These are phyloP conservation scores for Cirrhinus molitorella DNA, from an alignment of 2,797 vertebrate genomes.

Conservation along the genomic window DNA sequence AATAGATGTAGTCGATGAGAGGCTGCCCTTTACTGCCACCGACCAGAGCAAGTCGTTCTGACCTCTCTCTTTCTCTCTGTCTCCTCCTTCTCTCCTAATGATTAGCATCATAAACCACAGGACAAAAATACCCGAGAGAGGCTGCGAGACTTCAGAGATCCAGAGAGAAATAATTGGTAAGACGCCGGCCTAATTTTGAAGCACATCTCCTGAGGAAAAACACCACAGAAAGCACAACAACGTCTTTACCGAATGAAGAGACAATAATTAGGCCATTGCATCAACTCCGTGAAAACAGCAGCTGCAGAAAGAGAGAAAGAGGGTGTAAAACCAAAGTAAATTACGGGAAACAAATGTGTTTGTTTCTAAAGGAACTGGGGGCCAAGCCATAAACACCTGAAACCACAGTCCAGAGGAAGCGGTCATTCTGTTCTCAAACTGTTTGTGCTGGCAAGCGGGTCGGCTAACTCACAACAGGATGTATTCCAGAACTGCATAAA, in stretches of 20 bases:
- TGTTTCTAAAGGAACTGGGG: conserved; percentile 16
- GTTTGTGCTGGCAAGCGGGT: conserved; percentile 35
- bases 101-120: conserved; percentile 39
- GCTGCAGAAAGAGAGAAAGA: neutral
- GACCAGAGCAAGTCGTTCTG: conserved; percentile 42
- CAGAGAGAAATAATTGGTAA: conserved; percentile 3
- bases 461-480: conserved; percentile 39
- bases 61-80: conserved; percentile 39
- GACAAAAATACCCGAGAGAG: conserved; percentile 31
- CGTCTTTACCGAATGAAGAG: neutral
- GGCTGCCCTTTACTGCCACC: conserved; percentile 18
- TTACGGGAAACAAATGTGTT: conserved; percentile 13
- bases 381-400: conserved; percentile 37
- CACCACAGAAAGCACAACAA: neutral
- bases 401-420: conserved; percentile 38
- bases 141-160: neutral
- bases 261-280: neutral
- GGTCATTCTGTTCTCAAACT: conserved; percentile 41
- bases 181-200: neutral
- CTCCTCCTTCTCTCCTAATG: conserved; percentile 9
- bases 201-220: conserved; percentile 11
- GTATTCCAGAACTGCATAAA: conserved; percentile 35
- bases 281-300: conserved; percentile 8
- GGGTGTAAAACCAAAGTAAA: conserved; percentile 19
- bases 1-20: conserved; percentile 23